phyloP scores from a whole-genome alignment of 1,140 invertebrate genomes.

The Mycetomoellerius zeteki region DNA sequence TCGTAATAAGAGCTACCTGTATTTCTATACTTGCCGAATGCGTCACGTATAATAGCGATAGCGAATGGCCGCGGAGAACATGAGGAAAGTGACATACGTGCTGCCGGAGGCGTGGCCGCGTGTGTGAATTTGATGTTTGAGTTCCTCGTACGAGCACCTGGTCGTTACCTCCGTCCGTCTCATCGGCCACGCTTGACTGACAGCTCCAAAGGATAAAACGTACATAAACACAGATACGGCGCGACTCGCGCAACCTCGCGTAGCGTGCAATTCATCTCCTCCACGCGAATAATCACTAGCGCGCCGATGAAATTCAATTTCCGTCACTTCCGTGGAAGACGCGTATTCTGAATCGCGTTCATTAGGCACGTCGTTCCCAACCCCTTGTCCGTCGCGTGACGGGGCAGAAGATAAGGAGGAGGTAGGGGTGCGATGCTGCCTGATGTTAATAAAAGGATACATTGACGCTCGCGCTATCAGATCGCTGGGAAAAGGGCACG shows the following conservation, averaged over 20 bases:
- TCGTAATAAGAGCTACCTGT: slow-evolving; percentile 26
- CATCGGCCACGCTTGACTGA: slow-evolving; percentile 58
- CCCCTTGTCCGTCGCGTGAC: slow-evolving; percentile 48
- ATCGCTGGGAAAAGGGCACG: slow-evolving; percentile 48
- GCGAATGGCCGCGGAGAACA: slow-evolving; percentile 35
- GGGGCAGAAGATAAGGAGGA: slow-evolving; percentile 53
- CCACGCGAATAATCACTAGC: slow-evolving; percentile 54
- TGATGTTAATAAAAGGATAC: slow-evolving; percentile 63
- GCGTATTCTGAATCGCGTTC: slow-evolving; percentile 72
- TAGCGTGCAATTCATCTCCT: slow-evolving; percentile 68
- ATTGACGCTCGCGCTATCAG: slow-evolving; percentile 62
- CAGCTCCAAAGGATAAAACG: slow-evolving; percentile 56
- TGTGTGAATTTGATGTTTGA: slow-evolving; percentile 66
- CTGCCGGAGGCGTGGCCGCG: slow-evolving; percentile 58
- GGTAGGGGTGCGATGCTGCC: slow-evolving; percentile 52
- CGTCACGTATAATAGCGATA: slow-evolving; percentile 26
- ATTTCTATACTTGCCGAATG: slow-evolving; percentile 16
- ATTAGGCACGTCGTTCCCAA: slow-evolving; percentile 65
- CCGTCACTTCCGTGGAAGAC: slow-evolving; percentile 69
- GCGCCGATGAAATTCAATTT: slow-evolving; percentile 73
- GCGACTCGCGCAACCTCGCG: slow-evolving; percentile 51
- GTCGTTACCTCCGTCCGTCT: slow-evolving; percentile 56
- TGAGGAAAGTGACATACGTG: slow-evolving; percentile 53
- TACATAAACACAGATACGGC: slow-evolving; percentile 66
- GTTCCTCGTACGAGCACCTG: slow-evolving; percentile 52